phyloP scores from a whole-genome alignment of 92 coral and sea anemone species.

The Palythoa caribaeorum region DNA sequence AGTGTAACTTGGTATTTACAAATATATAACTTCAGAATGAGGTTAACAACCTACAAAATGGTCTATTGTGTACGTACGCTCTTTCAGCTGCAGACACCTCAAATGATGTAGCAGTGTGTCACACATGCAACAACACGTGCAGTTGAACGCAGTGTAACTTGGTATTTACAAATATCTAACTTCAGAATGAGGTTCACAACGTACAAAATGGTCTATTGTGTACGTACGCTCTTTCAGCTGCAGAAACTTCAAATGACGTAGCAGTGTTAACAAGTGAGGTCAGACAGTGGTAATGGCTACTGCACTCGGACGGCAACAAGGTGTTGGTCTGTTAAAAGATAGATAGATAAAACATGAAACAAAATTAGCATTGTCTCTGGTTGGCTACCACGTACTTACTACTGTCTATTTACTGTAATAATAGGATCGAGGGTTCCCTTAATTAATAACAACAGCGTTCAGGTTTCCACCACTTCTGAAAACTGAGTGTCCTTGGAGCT shows the following conservation, averaged over 20 bases:
- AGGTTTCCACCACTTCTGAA: too few relatives aligned
- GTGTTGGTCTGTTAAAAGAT: conserved; percentile 81
- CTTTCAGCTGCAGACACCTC: conserved; percentile 94
- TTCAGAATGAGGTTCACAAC: background rate
- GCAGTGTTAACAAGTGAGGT: conserved; percentile 96
- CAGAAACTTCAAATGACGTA: conserved; percentile 92
- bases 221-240: conserved; percentile 91
- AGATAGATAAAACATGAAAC: background rate
- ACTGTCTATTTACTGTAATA: too few relatives aligned
- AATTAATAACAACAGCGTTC: too few relatives aligned
- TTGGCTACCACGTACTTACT: background rate
- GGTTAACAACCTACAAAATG: background rate
- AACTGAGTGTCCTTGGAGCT: too few relatives aligned
- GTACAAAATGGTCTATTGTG: background rate
- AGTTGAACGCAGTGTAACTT: too few relatives aligned
- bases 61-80: conserved; percentile 62
- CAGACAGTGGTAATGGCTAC: conserved; percentile 94
- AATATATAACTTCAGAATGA: background rate
- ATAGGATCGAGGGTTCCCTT: too few relatives aligned
- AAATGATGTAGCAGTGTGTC: conserved; percentile 89
- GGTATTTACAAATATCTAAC: too few relatives aligned
- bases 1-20: too few relatives aligned
- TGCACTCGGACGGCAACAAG: conserved; percentile 95
- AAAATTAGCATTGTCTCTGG: too few relatives aligned
- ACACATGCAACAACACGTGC: too few relatives aligned